Evolutionary conservation across 2,113 vertebrate genomes (phyloP), one percentile per base, ranked within the genome.

Genomic region (Panurus biarmicus): DNA sequence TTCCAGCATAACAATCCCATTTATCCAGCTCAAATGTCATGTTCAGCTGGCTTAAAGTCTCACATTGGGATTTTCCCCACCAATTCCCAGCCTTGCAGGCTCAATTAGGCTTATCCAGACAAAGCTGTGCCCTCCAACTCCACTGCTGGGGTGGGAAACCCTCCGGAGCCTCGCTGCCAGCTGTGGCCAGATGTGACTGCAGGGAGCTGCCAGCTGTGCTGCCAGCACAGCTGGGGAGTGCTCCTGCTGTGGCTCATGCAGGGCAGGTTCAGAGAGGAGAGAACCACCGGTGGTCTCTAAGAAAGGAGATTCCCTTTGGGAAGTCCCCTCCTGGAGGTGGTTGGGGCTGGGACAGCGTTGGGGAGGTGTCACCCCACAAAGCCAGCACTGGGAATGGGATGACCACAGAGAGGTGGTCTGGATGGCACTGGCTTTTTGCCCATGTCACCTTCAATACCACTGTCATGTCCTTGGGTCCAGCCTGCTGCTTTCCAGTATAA

Each of bases 81-180:
- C 20, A 16, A 0, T 25, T 80, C 18, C 5, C 84, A 66, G 53
- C 57, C 48, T 56, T 19, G 38, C 67, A 61, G 94, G 91, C 64
- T 85, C 87, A 65, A 20, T 62, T 12, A 26, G 70, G 61, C 74
- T 87, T 22, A 24, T 45, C 38, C 62, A 40, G 35, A 57, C 71
- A 80, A 87, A 93, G 54, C 79, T 6, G 28, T 3, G 23, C 38
- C 81, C 79, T 86, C 47, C 1, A 0, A 48, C 53, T 57, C 44
- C 0, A 0, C 54, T 54, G 44, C 64, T 0, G 0, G 73, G 11
- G 11, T 19, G 29, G 70, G 38, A 47, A 91, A 51, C 31, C 36
- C 45, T 62, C 28, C 0, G 0, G n/a, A 21, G 48, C 26, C 40
- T 35, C 1, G 0, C 64, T 57, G 72, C 47, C 70, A 65, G 91